phyloP scores from a whole-genome alignment of 2,797 vertebrate genomes.

The Ispidina picta region DNA sequence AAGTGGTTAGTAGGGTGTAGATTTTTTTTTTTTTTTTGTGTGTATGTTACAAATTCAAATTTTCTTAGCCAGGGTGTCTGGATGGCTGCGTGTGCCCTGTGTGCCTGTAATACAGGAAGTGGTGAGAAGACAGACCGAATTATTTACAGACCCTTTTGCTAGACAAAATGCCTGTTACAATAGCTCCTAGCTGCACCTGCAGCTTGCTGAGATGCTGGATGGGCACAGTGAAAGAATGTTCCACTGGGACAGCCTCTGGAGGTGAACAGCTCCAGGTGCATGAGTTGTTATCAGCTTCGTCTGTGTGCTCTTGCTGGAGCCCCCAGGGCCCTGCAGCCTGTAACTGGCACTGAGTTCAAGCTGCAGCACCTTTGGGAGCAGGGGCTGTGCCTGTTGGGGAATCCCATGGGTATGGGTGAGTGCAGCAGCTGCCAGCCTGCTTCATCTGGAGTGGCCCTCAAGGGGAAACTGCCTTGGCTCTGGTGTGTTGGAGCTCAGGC shows the following conservation, averaged over 20 bases:
- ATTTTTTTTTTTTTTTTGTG: neutral
- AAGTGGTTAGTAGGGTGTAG: neutral
- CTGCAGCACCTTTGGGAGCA: neutral
- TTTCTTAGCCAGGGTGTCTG: neutral
- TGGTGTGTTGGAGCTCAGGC: neutral
- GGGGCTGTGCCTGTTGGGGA: neutral
- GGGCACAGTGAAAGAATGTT: neutral
- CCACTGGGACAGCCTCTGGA: accelerated
- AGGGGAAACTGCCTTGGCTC: neutral
- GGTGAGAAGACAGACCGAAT: neutral
- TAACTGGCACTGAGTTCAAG: neutral
- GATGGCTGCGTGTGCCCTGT: neutral
- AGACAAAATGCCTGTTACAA: neutral
- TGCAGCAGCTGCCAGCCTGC: neutral
- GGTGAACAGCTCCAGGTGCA: neutral
- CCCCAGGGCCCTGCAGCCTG: neutral
- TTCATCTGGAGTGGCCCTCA: neutral
- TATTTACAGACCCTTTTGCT: neutral
- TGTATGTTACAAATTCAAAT: neutral
- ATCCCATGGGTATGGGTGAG: neutral
- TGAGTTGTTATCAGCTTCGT: neutral
- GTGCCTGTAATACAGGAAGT: neutral
- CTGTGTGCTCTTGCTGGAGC: neutral
- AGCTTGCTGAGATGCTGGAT: neutral
- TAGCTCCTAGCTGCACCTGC: neutral